Evolutionary conservation across 2,888 invertebrate species (phyloP).

Genomic region (Melanostoma scalare): DNA sequence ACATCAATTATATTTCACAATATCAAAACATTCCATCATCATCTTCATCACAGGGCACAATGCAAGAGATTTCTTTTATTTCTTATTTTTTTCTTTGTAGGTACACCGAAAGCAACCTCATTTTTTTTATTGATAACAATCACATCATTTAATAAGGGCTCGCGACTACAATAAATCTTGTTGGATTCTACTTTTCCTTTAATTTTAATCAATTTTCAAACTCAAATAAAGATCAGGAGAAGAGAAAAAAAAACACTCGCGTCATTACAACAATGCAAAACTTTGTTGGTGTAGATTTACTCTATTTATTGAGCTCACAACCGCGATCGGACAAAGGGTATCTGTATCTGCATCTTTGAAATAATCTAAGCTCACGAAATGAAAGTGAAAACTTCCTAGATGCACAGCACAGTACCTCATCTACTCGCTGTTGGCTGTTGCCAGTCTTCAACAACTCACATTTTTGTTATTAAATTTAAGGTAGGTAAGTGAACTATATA

Average conservation of each 20-base stretch:
- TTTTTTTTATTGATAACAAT: slow-evolving; percentile 26
- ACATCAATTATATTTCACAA: slow-evolving; percentile 40
- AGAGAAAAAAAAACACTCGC: background rate
- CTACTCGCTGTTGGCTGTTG: background rate
- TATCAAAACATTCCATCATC: slow-evolving; percentile 25
- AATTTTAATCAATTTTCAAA: slow-evolving; percentile 18
- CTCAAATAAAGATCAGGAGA: background rate
- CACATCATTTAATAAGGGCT: slow-evolving; percentile 30
- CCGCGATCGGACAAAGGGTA: slow-evolving; percentile 33
- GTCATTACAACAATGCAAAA: slow-evolving; percentile 33
- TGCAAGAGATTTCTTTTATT: background rate
- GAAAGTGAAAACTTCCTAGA: slow-evolving; percentile 53
- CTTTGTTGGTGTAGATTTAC: slow-evolving; percentile 23
- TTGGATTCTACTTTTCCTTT: slow-evolving; percentile 14
- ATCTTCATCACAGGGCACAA: background rate
- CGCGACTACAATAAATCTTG: slow-evolving; percentile 18
- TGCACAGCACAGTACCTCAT: slow-evolving; percentile 6
- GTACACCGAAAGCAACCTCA: background rate
- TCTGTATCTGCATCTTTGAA: slow-evolving; percentile 27
- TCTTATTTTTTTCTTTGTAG: too few relatives aligned
- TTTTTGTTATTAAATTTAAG: background rate
- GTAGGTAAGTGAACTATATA: slow-evolving; percentile 30
- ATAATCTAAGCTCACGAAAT: slow-evolving; percentile 32
- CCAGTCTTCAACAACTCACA: background rate
- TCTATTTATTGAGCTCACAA: background rate